Evolutionary conservation across 2,113 vertebrate species (phyloP), one percentile per base, ranked within the genome.

Genomic region (Hassar affinis): DNA sequence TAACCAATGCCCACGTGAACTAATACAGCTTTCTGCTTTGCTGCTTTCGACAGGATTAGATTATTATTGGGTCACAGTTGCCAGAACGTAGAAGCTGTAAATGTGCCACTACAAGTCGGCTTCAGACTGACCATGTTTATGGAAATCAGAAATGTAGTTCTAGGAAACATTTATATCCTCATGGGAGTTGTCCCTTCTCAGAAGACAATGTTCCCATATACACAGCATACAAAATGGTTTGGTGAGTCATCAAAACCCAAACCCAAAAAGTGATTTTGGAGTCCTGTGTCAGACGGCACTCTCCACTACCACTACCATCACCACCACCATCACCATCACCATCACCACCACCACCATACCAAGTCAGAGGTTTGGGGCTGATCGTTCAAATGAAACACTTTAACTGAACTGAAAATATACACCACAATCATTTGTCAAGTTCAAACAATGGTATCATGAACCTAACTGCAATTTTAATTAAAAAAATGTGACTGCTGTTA

Each of bases 11-110:
- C 47, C 22, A 62, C 78, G 35, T 17, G 17, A 64, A 61, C 42
- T 52, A 57, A 45, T 74, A 52, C 52, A 30, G 86, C 56, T 61
- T 83, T 56, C 82, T 59, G 22, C 68, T 75, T 82, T 76, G 57
- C 79, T 79, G 42, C 66, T 68, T 84, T 82, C 62, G 52, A 51
- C 75, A 12, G 59, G 49, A 78, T 64, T 77, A 82, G 61, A 82
- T 45, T 80, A 72, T 75, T 82, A 77, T 49, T 78, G 80, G 80
- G 83, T 83, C 77, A 86, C 49, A 82, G 51, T 64, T 71, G 27
- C 30, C 83, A 68, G 51, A 85, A 85, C 80, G 72, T 27, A 11
- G 57, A 64, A 59, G 66, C 71, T 86, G 72, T 83, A 86, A 85
- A 86, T 83, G 64, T 64, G 66, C 78, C 78, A 85, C 72, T 51